Evolutionary conservation across 2,113 vertebrate genomes (phyloP).

Genomic region (Strigops habroptila): DNA sequence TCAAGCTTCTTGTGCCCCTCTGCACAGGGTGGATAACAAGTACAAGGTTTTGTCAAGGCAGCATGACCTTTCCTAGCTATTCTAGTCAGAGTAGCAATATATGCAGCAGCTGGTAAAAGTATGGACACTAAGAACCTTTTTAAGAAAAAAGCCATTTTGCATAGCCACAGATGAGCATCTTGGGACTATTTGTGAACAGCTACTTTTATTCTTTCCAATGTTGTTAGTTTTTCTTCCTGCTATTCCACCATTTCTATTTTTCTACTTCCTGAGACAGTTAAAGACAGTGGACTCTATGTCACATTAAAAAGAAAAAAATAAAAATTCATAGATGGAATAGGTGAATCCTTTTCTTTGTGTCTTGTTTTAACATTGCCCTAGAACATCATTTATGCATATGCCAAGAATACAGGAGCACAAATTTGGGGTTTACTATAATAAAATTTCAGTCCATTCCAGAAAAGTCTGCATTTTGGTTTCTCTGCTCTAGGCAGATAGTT

Average conservation of each 20-base stretch:
- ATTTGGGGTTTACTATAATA: background rate
- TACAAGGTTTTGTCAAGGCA: background rate
- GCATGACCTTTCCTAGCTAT: background rate
- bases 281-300: background rate
- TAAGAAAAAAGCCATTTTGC: background rate
- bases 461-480: background rate
- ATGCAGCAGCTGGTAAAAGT: background rate
- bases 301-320: background rate
- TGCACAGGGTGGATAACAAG: background rate
- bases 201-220: background rate
- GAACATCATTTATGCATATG: background rate
- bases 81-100: background rate
- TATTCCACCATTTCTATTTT: background rate
- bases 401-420: background rate
- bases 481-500: background rate
- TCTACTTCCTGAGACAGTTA: background rate
- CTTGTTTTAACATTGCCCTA: background rate
- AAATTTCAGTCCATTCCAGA: background rate
- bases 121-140: background rate
- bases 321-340: background rate
- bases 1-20: no score
- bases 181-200: background rate
- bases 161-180: background rate
- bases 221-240: background rate
- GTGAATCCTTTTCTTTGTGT: background rate